Evolutionary conservation across 92 coral and sea anemone genomes (phyloP).

Genomic region (Phymanthus crucifer): DNA sequence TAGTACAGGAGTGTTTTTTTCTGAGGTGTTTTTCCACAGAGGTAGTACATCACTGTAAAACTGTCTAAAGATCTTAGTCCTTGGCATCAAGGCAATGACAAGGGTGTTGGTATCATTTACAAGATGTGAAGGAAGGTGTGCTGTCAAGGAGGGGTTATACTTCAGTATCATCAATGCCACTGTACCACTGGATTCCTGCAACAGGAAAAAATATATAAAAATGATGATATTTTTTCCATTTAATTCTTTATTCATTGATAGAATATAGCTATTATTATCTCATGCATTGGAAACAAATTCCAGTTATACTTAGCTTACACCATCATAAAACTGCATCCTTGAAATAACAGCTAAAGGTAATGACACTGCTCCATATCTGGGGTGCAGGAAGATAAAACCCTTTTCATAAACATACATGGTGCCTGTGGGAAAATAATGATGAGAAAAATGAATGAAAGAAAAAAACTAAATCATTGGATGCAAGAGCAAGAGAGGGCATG

Average conservation of each 20-base stretch:
- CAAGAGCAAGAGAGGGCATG: too few relatives aligned
- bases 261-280: not conserved
- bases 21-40: conserved; percentile 63
- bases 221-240: not conserved
- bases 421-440: conserved; percentile 28
- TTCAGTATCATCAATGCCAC: conserved; percentile 59
- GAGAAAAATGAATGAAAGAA: not conserved
- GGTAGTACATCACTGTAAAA: conserved; percentile 77
- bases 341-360: conserved; percentile 59
- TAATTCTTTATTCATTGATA: too few relatives aligned
- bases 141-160: conserved; percentile 38
- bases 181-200: conserved; percentile 59
- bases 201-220: not conserved
- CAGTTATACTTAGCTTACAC: conserved; percentile 61
- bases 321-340: conserved; percentile 76
- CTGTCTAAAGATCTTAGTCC: conserved; percentile 67
- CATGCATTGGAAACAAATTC: not conserved
- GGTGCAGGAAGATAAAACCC: conserved; percentile 67
- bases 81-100: conserved; percentile 63
- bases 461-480: not conserved
- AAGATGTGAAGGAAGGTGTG: conserved; percentile 63
- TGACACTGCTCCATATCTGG: conserved; percentile 58
- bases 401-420: conserved; percentile 62
- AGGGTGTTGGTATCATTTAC: conserved; percentile 39
- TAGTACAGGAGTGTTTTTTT: conserved; percentile 40